phyloP scores from a whole-genome alignment of 2,113 vertebrate genomes.

The Sinocyclocheilus anshuiensis region DNA sequence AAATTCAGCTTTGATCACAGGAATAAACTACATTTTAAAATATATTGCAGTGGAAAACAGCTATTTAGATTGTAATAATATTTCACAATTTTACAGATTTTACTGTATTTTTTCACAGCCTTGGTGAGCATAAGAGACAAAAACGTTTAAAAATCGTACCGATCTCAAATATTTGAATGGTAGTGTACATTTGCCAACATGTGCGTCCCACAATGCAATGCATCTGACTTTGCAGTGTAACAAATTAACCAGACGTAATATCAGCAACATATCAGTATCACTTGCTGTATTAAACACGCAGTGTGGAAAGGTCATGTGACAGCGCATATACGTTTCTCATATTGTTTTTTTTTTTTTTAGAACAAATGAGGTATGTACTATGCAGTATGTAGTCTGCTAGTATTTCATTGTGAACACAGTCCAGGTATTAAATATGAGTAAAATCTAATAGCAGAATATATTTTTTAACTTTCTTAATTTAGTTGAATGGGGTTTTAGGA shows the following conservation, averaged over 20 bases:
- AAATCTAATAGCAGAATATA: background rate
- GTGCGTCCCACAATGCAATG: background rate
- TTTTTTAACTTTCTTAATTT: background rate
- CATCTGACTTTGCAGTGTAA: background rate
- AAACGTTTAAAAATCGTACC: background rate
- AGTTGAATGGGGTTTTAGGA: background rate
- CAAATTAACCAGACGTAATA: background rate
- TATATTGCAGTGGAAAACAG: background rate
- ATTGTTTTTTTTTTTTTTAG: background rate
- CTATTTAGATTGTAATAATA: background rate
- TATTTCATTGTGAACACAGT: background rate
- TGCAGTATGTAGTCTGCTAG: background rate
- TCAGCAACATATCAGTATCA: background rate
- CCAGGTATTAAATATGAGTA: background rate
- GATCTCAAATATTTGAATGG: background rate
- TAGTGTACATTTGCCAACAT: background rate
- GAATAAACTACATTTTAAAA: background rate
- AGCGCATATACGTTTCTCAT: background rate
- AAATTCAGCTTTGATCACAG: background rate
- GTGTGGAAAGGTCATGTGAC: background rate
- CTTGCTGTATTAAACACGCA: background rate
- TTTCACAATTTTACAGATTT: background rate
- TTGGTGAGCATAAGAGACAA: background rate
- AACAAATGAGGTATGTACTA: constrained; percentile 1
- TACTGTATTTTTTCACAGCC: background rate